A percentile compares a stretch with the other conserved stretches of the same genome.
phyloP scores from a whole-genome alignment of 2,888 invertebrate species.

The Tyria jacobaeae region DNA sequence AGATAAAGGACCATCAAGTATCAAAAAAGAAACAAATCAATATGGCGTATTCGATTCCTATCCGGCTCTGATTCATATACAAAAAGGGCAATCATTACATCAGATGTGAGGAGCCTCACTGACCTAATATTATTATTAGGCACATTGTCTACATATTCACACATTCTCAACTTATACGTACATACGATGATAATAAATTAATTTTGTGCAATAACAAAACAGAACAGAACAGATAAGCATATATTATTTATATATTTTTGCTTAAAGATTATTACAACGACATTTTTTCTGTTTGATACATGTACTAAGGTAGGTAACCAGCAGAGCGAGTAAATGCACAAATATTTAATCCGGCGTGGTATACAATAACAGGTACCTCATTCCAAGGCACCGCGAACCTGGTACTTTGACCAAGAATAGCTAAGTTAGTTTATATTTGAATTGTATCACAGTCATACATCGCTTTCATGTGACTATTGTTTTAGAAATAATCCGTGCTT shows the following conservation, averaged over 20 bases:
- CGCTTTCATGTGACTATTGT: conserved; percentile 35
- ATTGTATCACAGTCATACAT: conserved; percentile 52
- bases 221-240: too few relatives aligned
- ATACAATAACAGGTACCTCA: conserved; percentile 58
- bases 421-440: conserved; percentile 46
- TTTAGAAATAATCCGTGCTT: conserved; percentile 31
- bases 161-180: too few relatives aligned
- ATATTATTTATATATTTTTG: background rate
- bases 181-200: too few relatives aligned
- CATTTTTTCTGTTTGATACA: background rate
- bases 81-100: conserved; percentile 57
- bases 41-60: conserved; percentile 9
- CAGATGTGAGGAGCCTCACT: conserved; percentile 55
- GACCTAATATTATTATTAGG: conserved; percentile 62
- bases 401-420: conserved; percentile 47
- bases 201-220: too few relatives aligned
- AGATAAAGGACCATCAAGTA: too few relatives aligned
- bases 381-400: conserved; percentile 45
- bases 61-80: conserved; percentile 29
- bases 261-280: background rate
- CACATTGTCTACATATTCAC: too few relatives aligned
- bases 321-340: conserved; percentile 27
- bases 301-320: background rate
- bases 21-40: background rate
- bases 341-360: conserved; percentile 53